A percentile compares a stretch with the other conserved stretches of the same genome.
These are phyloP conservation scores for Solenopsis invicta DNA, from an alignment of 1,140 invertebrate species.

Conservation along the genomic window DNA sequence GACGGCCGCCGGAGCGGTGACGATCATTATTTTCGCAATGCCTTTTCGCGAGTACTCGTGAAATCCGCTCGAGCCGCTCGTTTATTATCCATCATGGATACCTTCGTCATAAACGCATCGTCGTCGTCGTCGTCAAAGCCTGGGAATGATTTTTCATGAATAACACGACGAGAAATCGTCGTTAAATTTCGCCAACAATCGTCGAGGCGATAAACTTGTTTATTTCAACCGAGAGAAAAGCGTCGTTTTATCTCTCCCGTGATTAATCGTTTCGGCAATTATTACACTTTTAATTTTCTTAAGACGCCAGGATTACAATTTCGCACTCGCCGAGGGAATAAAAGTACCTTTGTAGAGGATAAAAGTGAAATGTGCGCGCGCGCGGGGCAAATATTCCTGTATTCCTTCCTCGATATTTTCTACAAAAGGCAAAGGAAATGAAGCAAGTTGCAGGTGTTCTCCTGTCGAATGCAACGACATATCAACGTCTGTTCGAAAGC, in stretches of 20 bases:
- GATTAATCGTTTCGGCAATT: conserved; percentile 6
- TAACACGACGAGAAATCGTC: not conserved
- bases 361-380: not conserved
- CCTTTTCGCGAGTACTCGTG: conserved; percentile 36
- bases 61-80: not conserved
- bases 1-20: conserved; percentile 37
- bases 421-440: conserved; percentile 20
- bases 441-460: conserved; percentile 32
- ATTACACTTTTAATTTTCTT: conserved; percentile 20
- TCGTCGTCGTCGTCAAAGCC: not conserved
- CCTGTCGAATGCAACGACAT: not conserved
- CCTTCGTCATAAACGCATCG: not conserved
- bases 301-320: not conserved
- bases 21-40: conserved; percentile 62
- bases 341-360: conserved; percentile 5
- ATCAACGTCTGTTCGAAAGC: conserved; percentile 44
- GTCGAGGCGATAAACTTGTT: conserved; percentile 5
- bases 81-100: conserved; percentile 1
- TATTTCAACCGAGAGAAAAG: not conserved
- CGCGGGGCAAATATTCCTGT: not conserved
- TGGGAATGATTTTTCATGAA: conserved; percentile 5
- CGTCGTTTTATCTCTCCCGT: not conserved
- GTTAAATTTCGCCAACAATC: conserved; percentile 23
- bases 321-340: not conserved
- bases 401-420: conserved; percentile 26